A percentile compares a stretch with the other conserved stretches of the same genome.
These are phyloP conservation scores for Notolabrus celidotus DNA, from an alignment of 2,797 vertebrate species.

Conservation along the genomic window DNA sequence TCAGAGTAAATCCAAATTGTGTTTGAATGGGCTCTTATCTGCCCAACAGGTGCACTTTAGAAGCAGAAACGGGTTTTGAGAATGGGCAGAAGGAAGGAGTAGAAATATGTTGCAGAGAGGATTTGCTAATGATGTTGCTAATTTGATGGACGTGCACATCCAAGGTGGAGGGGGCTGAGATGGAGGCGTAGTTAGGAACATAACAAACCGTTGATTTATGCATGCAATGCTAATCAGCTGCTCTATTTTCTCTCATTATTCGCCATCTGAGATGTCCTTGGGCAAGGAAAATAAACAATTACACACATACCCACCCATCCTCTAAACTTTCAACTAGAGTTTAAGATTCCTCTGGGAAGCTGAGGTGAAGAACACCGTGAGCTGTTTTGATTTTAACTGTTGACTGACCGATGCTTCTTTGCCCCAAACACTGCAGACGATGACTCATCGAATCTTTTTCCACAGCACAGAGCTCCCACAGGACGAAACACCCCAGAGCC, in stretches of 20 bases:
- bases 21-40: conserved; percentile 5
- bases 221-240: conserved; percentile 72
- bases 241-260: conserved; percentile 61
- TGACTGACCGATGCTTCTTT: not conserved
- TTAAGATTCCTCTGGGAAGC: conserved; percentile 1
- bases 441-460: not conserved
- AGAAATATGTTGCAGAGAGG: conserved; percentile 24
- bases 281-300: conserved; percentile 54
- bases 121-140: conserved; percentile 52
- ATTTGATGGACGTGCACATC: conserved; percentile 56
- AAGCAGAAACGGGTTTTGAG: conserved; percentile 19
- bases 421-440: not conserved
- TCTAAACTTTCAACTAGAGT: conserved; percentile 8
- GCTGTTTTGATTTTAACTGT: not conserved
- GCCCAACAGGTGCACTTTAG: conserved; percentile 14
- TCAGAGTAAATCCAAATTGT: conserved; percentile 23
- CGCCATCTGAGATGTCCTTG: conserved; percentile 68
- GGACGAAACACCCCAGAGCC: no score
- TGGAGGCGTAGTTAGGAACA: conserved; percentile 42
- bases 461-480: not conserved
- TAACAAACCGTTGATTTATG: conserved; percentile 70
- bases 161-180: conserved; percentile 23
- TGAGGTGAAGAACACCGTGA: conserved; percentile 17
- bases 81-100: conserved; percentile 9
- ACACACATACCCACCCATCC: conserved; percentile 19